These are phyloP conservation scores for Corbicula japonica DNA, from an alignment of 2,888 invertebrate genomes.

Conservation along the genomic window DNA sequence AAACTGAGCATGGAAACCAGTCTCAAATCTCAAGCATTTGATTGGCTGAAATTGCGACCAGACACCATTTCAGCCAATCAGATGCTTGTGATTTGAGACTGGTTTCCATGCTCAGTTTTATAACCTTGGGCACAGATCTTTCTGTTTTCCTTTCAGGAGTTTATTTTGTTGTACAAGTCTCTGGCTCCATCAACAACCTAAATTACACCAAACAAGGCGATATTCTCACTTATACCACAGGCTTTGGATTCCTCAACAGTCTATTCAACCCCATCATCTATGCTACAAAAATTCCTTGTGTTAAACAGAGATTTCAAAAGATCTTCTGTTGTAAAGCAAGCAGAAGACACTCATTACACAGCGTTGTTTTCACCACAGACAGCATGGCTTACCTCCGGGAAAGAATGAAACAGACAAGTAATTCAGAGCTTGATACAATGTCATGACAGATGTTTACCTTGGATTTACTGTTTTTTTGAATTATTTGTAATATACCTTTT, in stretches of 20 bases:
- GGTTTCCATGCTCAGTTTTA: no score
- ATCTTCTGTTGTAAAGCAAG: slow-evolving; percentile 51
- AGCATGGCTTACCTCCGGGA: not conserved
- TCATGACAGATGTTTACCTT: no score
- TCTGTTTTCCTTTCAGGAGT: slow-evolving; percentile 60
- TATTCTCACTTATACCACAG: slow-evolving; percentile 68
- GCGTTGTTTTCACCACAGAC: slow-evolving; percentile 20
- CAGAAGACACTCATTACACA: slow-evolving; percentile 35
- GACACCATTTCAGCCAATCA: no score
- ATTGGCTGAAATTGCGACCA: no score
- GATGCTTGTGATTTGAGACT: no score
- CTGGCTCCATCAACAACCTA: slow-evolving; percentile 55
- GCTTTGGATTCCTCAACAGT: slow-evolving; percentile 71
- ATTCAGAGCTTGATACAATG: no score
- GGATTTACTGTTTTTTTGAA: no score
- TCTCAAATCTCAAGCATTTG: no score
- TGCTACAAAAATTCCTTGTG: slow-evolving; percentile 73
- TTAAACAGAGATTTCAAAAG: slow-evolving; percentile 61
- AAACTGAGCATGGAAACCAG: no score
- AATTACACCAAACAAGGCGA: slow-evolving; percentile 66
- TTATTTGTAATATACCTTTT: no score
- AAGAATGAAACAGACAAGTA: not conserved
- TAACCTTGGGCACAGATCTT: not conserved
- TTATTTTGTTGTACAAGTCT: slow-evolving; percentile 53
- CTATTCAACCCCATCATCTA: slow-evolving; percentile 78